phyloP scores from a whole-genome alignment of 1,140 invertebrate species.

The Drosophila melanica region DNA sequence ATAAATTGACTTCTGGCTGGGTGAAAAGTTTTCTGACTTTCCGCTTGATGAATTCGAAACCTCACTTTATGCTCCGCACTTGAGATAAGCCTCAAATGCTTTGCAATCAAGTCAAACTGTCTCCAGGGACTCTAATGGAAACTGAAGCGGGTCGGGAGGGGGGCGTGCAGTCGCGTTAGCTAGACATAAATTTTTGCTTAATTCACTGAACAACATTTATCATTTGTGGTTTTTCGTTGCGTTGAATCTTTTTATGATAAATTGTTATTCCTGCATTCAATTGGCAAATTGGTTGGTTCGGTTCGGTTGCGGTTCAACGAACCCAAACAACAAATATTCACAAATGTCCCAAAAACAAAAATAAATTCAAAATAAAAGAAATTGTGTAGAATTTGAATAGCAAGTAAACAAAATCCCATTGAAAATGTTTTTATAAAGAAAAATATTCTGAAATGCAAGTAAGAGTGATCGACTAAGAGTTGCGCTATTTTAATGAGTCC shows the following conservation, averaged over 20 bases:
- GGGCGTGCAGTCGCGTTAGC: not conserved
- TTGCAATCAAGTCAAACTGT: conserved; percentile 66
- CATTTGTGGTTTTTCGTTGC: conserved; percentile 3
- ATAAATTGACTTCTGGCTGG: conserved; percentile 13
- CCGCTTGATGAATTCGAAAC: conserved; percentile 78
- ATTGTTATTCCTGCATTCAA: conserved; percentile 43
- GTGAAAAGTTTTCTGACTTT: conserved; percentile 67
- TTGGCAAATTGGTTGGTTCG: conserved; percentile 67
- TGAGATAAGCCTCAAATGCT: conserved; percentile 42
- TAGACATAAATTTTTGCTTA: conserved; percentile 49
- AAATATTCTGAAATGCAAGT: not conserved
- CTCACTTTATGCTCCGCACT: not conserved
- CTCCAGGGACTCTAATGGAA: conserved; percentile 44
- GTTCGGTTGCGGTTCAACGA: conserved; percentile 66
- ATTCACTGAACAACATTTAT: conserved; percentile 40
- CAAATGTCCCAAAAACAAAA: conserved; percentile 30
- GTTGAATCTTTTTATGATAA: conserved; percentile 9
- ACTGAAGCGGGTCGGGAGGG: too few relatives aligned
- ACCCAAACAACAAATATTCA: conserved; percentile 60
- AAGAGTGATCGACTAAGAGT: not conserved
- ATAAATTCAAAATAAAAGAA: conserved; percentile 5
- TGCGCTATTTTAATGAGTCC: not conserved
- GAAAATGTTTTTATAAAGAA: conserved; percentile 28
- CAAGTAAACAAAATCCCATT: conserved; percentile 12
- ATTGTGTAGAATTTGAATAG: conserved; percentile 19